A percentile compares a stretch with the other conserved stretches of the same genome.
Evolutionary conservation across 2,113 vertebrate species (phyloP).

Genomic region (Pipa parva): DNA sequence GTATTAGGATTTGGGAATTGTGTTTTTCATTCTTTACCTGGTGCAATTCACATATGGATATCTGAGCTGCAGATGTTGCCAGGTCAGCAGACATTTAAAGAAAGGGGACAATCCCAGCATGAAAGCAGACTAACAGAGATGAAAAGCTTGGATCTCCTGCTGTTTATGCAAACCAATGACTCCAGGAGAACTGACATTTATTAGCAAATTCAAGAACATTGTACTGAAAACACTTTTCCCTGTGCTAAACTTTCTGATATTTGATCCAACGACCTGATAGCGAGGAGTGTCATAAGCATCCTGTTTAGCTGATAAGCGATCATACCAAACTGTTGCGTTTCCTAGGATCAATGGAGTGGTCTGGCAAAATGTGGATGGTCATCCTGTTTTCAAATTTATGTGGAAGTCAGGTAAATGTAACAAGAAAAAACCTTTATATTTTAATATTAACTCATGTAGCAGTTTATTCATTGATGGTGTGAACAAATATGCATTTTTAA

Average conservation of each 20-base stretch:
- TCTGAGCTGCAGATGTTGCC: constrained; percentile 11
- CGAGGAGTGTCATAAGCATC: neutral
- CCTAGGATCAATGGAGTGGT: constrained; percentile 52
- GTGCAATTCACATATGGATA: constrained; percentile 4
- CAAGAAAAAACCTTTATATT: too few species aligned
- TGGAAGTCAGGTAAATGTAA: constrained; percentile 73
- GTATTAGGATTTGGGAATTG: neutral
- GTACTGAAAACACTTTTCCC: neutral
- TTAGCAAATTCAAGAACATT: neutral
- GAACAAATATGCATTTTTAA: too few species aligned
- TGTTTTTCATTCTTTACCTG: constrained; percentile 6
- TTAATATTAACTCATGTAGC: too few species aligned
- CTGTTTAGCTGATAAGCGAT: neutral
- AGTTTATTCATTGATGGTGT: too few species aligned
- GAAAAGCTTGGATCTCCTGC: neutral
- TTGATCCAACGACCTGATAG: neutral
- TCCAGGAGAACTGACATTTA: neutral
- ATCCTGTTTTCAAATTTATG: constrained; percentile 62
- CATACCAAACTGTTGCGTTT: neutral
- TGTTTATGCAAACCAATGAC: constrained; percentile 14
- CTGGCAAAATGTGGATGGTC: constrained; percentile 38
- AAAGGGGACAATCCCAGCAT: neutral
- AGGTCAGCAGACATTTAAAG: neutral
- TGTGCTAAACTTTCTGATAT: constrained; percentile 13
- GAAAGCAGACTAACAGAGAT: neutral